phyloP scores from a whole-genome alignment of 2,888 invertebrate genomes.

The Amiota communis region DNA sequence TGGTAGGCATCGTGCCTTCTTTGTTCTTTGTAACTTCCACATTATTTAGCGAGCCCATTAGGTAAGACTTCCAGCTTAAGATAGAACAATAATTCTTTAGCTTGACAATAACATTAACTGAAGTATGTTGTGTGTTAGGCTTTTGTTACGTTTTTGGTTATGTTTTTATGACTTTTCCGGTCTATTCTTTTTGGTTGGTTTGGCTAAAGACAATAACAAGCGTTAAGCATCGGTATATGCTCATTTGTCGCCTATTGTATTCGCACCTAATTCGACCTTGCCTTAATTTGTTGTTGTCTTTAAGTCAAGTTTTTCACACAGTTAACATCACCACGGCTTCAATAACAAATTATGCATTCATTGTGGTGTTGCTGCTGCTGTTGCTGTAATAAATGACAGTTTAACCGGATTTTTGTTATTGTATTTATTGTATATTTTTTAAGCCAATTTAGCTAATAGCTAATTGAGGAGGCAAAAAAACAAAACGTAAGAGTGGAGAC shows the following conservation, averaged over 20 bases:
- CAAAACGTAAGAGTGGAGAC: background rate
- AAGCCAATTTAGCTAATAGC: background rate
- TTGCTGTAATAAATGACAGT: constrained; percentile 2
- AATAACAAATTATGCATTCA: background rate
- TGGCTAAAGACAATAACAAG: too few relatives aligned
- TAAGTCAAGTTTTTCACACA: background rate
- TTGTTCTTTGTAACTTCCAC: too few relatives aligned
- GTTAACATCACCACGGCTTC: background rate
- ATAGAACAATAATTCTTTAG: background rate
- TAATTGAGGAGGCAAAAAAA: background rate
- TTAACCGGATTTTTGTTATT: constrained; percentile 7
- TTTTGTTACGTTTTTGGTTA: constrained; percentile 1
- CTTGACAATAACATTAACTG: background rate
- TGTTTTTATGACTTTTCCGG: constrained; percentile 14
- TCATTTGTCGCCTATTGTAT: constrained; percentile 10
- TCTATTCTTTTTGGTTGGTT: constrained; percentile 1
- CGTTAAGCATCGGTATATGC: background rate
- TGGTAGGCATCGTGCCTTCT: too few relatives aligned
- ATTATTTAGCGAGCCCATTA: too few relatives aligned
- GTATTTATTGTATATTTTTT: background rate
- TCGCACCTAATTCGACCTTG: constrained; percentile 12
- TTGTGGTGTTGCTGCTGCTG: background rate
- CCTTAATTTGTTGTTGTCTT: constrained; percentile 5
- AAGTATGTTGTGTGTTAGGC: background rate
- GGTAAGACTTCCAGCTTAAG: background rate